Evolutionary conservation across 2,888 invertebrate genomes (phyloP).

Genomic region (Amphipyra berbera): DNA sequence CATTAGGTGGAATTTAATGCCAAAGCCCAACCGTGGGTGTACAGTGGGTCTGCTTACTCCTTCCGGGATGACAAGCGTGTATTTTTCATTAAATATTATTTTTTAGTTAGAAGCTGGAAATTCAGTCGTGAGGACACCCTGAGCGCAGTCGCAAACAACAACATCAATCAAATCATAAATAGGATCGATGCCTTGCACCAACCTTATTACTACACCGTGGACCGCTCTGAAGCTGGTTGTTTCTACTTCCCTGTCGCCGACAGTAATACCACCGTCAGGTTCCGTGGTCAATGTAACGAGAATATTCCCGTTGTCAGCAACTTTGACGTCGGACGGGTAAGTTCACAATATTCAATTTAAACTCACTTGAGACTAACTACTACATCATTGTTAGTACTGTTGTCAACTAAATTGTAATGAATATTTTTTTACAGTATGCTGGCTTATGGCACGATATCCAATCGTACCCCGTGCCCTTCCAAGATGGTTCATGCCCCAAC

Average conservation of each 20-base stretch:
- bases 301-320: slow-evolving; percentile 38
- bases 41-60: too few species aligned
- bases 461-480: slow-evolving; percentile 68
- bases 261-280: slow-evolving; percentile 29
- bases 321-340: slow-evolving; percentile 53
- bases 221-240: slow-evolving; percentile 60
- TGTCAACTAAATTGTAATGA: background rate
- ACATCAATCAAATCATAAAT: slow-evolving; percentile 62
- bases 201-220: slow-evolving; percentile 62
- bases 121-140: slow-evolving; percentile 67
- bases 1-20: too few species aligned
- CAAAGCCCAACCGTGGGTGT: too few species aligned
- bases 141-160: slow-evolving; percentile 48
- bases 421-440: slow-evolving; percentile 61
- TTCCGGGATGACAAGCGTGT: too few species aligned
- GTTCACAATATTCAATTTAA: slow-evolving; percentile 1
- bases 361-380: too few species aligned
- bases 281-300: slow-evolving; percentile 53
- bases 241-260: slow-evolving; percentile 57
- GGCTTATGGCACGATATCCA: slow-evolving; percentile 71
- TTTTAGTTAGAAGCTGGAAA: slow-evolving; percentile 75
- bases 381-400: too few species aligned
- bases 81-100: background rate
- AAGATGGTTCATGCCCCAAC: slow-evolving; percentile 71
- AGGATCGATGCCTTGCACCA: slow-evolving; percentile 64